Evolutionary conservation across 2,113 vertebrate species (phyloP), one percentile per base, ranked within the genome.

Genomic region (Mirza zaza): DNA sequence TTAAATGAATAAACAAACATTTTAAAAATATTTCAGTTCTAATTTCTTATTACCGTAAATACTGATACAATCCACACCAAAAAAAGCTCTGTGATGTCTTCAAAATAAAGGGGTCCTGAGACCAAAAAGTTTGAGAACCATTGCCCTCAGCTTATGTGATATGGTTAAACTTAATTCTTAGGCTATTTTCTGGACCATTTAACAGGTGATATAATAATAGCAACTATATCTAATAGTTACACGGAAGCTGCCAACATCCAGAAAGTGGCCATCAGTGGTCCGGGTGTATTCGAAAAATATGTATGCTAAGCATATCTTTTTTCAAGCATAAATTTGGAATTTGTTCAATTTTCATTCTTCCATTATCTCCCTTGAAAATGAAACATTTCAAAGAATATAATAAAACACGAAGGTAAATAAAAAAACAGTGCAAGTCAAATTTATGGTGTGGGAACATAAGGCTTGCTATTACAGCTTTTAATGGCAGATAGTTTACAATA

Each of bases 401-500:
- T 95, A 94, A 96, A 97, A 92, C 96, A 90, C 29, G 45, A 96
- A 98, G 95, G 89, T 96, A 88, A 96, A 97, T 94, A 34, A 98
- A 97, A 97, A 98, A 98, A 89, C 96, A 96, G 89, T 21, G 36
- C 70, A 96, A 97, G 90, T 55, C 75, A 96, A 96, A 65, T 95
- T 87, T 87, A 86, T 65, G 85, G 70, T 96, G 98, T 87, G 87
- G 94, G 95, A 87, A 97, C 96, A 97, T 57, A 97, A 94, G 96
- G 96, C 95, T 97, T 97, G 97, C 84, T 94, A 81, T 98, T 98
- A 97, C 93, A 98, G 98, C 68, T 98, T 98, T 48, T 93, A 70
- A 90, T 97, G 97, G 89, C 97, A 98, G 98, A 96, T 63, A 98
- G 98, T 94, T 98, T 97, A 86, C 70, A 97, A 96, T 88, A 97